Percentiles rank a stretch among this genome's conserved stretches.
phyloP scores from a whole-genome alignment of 2,888 invertebrate genomes.

The Seira musarum region DNA sequence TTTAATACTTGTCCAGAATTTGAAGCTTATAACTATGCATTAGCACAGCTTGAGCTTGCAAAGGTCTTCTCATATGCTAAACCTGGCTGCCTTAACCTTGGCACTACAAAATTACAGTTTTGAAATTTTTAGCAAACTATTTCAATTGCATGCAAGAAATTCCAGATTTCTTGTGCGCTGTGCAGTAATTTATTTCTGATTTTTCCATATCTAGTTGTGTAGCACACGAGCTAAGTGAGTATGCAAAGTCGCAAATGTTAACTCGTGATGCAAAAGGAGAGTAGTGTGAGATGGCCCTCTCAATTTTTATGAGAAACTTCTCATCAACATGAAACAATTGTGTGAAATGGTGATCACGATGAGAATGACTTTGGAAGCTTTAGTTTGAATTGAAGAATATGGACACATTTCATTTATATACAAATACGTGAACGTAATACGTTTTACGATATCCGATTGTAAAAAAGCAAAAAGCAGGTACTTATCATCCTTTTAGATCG shows the following conservation, averaged over 20 bases:
- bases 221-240: too few species aligned
- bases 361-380: slow-evolving; percentile 1
- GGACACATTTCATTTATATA: not conserved
- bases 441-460: not conserved
- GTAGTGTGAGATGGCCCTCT: not conserved
- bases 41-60: not conserved
- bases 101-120: slow-evolving; percentile 3
- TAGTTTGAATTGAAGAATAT: too few species aligned
- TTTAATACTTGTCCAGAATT: not conserved
- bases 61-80: not conserved
- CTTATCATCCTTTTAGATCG: not conserved
- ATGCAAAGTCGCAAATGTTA: too few species aligned
- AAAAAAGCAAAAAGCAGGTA: not conserved
- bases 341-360: not conserved
- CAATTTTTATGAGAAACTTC: slow-evolving; percentile 3
- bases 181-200: too few species aligned
- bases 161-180: too few species aligned
- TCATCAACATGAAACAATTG: slow-evolving; percentile 2
- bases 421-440: not conserved
- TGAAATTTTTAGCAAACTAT: not conserved
- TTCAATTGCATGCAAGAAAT: not conserved
- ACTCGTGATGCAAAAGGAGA: not conserved
- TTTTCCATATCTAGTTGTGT: too few species aligned
- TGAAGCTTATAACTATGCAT: not conserved
- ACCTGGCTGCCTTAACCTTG: slow-evolving; percentile 5